Evolutionary conservation across 2,888 invertebrate genomes (phyloP).

Genomic region (Acanthococcus lagerstroemiae): DNA sequence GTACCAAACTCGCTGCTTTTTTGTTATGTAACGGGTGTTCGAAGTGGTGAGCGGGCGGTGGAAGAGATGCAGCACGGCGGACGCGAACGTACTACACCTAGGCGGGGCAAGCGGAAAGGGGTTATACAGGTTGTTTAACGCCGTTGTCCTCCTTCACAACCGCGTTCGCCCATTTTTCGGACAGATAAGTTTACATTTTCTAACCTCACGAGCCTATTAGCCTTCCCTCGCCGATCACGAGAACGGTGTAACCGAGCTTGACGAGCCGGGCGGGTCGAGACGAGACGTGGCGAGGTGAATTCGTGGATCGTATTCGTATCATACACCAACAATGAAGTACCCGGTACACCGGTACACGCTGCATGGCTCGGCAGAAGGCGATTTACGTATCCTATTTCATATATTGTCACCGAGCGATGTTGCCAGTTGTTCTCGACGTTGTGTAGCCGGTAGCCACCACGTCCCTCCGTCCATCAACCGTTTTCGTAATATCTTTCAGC

Average conservation of each 20-base stretch:
- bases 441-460: not conserved
- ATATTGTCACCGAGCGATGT: slow-evolving; percentile 15
- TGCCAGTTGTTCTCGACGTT: slow-evolving; percentile 14
- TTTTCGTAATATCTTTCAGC: too few relatives aligned
- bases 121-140: not conserved
- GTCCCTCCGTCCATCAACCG: not conserved
- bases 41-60: not conserved
- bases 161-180: not conserved
- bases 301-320: too few relatives aligned
- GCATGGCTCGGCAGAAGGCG: too few relatives aligned
- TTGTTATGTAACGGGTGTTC: not conserved
- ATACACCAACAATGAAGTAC: too few relatives aligned
- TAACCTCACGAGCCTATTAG: not conserved
- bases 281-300: too few relatives aligned
- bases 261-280: too few relatives aligned
- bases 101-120: not conserved
- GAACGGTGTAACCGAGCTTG: too few relatives aligned
- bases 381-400: too few relatives aligned
- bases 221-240: not conserved
- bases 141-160: not conserved
- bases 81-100: not conserved
- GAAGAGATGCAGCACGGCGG: not conserved
- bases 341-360: too few relatives aligned
- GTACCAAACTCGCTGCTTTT: not conserved
- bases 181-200: not conserved